Evolutionary conservation across 1,140 invertebrate species (phyloP), one percentile per base, ranked within the genome.

Genomic region (Leptopilina boulardi): DNA sequence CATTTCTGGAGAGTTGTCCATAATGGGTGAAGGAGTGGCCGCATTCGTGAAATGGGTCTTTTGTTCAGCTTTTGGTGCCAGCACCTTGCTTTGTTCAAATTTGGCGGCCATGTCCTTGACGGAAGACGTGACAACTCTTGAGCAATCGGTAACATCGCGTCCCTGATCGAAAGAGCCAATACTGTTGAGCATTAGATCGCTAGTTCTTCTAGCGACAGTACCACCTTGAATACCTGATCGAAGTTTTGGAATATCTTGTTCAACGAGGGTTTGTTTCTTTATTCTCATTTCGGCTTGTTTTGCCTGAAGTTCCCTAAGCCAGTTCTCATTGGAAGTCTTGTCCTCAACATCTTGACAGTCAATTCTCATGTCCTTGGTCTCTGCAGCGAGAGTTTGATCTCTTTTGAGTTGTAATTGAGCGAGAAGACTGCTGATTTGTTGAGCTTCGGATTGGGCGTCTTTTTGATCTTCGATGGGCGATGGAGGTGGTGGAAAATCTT

Each of bases 401-500:
- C 95, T 88, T 87, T 96, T 96, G 83, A 94, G 93, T 87, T 96
- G 95, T 41, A 97, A 86, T 82, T 96, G 95, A 3, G 94, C 93
- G 44, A 96, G 86, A 54, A 97, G 89, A 82, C 90, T 93, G 51
- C 92, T 94, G 15, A 93, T 89, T 76, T 85, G 91, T 78, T 89
- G 91, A 71, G 74, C 85, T 3, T 84, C 81, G 8, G 77, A 81
- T 0, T 0, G 85, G 56, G 0, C 18, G 13, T 66, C 15, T 10
- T 71, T 47, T 19, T 75, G 76, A 15, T 80, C 89, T 77, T 96
- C 94, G 56, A 96, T 91, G 2, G 95, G 94, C 0, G 96, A 94
- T 2, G 96, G 96, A 38, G 96, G 96, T 19, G 96, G 96, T 42
- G 96, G 96, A 83, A 97, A 97, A 81, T 97, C 96, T 90, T 97